Evolutionary conservation across 2,797 vertebrate genomes (phyloP), one percentile per base, ranked within the genome.

Genomic region (Rhinoraja longicauda): DNA sequence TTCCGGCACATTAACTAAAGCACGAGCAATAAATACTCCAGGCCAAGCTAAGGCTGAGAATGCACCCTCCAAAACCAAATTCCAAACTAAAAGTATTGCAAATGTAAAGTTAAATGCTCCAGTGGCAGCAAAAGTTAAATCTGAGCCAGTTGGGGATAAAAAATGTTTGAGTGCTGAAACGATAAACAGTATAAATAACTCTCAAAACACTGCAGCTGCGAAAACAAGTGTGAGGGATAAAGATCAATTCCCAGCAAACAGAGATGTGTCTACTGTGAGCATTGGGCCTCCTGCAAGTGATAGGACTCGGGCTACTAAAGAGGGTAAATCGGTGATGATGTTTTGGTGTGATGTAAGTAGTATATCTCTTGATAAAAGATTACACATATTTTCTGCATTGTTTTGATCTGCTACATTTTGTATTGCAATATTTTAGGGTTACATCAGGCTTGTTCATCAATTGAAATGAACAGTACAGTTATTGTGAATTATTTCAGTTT

Each of bases 341-440:
- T 92, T 92, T 92, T 92, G 90, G 90, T 92, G 90, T 75, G 90
- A 92, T 92, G 90, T 92, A 92, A 92, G 90, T 92, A 92, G 36
- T 21, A 59, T 59, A 92, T 12, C 90, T 73, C 67, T 53, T 73
- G 5, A 29, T 4, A 29, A 21, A 92, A 39, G 39, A 29, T 29
- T 0, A 5, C 21, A 36, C 15, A 32, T 62, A 21, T 67, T 64
- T 88, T 73, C 15, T 75, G 53, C 10, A 26, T 29, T 6, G 92
- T 73, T 88, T 90, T 90, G 88, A 72, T 39, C 10, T 72, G 62
- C 1, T 24, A 53, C 29, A 53, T 53, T 1, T 45, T 91, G 39
- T 53, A 24, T 59, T 64, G 62, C 82, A 59, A 17, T 17, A 72
- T 72, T 15, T 72, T 24, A 12, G n/a, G 32, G 21, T 84, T 59